A percentile compares a stretch with the other conserved stretches of the same genome.
Evolutionary conservation across 2,888 invertebrate genomes (phyloP).

Genomic region (Boloria selene): DNA sequence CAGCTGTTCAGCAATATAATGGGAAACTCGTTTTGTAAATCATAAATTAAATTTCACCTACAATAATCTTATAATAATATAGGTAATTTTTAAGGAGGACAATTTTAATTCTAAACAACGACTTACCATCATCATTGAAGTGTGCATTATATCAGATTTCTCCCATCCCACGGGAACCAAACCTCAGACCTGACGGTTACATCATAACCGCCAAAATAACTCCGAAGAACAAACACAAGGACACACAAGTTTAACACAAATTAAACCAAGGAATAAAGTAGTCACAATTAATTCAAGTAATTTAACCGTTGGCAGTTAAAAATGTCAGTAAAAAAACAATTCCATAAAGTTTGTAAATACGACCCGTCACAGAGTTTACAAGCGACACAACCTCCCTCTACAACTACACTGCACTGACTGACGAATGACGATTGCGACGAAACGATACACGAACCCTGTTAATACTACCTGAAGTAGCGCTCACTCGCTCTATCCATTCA

Average conservation of each 20-base stretch:
- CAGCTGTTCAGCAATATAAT: too few relatives aligned
- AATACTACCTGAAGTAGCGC: slow-evolving; percentile 56
- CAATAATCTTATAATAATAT: too few relatives aligned
- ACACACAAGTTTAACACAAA: slow-evolving; percentile 53
- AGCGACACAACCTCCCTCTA: slow-evolving; percentile 47
- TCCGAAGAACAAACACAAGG: slow-evolving; percentile 70
- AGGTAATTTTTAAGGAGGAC: too few relatives aligned
- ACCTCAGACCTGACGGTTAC: slow-evolving; percentile 67
- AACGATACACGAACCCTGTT: slow-evolving; percentile 16
- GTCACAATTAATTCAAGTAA: slow-evolving; percentile 40
- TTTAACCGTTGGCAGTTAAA: slow-evolving; percentile 41
- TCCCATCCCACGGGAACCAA: slow-evolving; percentile 66
- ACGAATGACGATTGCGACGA: slow-evolving; percentile 20
- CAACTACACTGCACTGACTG: slow-evolving; percentile 63
- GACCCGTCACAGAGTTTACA: slow-evolving; percentile 52
- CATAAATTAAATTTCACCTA: too few relatives aligned
- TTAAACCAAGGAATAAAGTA: slow-evolving; percentile 34
- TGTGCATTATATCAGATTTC: slow-evolving; percentile 65
- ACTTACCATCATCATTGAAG: slow-evolving; percentile 79
- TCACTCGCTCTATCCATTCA: slow-evolving; percentile 51
- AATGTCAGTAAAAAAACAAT: slow-evolving; percentile 59
- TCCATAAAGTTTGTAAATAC: slow-evolving; percentile 78
- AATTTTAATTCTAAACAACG: too few relatives aligned
- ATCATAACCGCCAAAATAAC: slow-evolving; percentile 77
- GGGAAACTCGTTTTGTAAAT: too few relatives aligned